phyloP scores from a whole-genome alignment of 2,797 vertebrate species.

The Enteromius mattozi region DNA sequence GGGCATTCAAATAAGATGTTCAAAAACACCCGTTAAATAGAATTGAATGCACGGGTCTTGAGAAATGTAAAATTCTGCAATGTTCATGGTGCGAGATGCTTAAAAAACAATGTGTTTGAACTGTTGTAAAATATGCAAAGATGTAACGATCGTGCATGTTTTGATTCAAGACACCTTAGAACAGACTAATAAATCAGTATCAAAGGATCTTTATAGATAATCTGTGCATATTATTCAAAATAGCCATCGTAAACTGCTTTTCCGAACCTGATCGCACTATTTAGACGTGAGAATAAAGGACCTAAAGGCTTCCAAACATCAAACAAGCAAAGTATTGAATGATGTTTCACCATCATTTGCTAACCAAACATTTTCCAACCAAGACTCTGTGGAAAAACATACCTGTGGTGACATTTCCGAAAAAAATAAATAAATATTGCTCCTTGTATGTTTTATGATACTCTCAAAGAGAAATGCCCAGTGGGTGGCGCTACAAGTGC shows the following conservation, averaged over 20 bases:
- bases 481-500: neutral
- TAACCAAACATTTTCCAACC: neutral
- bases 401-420: neutral
- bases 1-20: conserved; percentile 6
- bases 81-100: neutral
- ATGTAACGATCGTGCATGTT: neutral
- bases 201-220: neutral
- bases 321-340: neutral
- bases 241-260: neutral
- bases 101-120: neutral
- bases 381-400: neutral
- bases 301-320: neutral
- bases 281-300: neutral
- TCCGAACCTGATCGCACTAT: neutral
- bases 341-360: neutral
- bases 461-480: neutral
- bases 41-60: neutral
- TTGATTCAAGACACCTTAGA: neutral
- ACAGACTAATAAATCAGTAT: conserved; percentile 26
- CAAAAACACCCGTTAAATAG: neutral
- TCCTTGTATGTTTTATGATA: neutral
- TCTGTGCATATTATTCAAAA: conserved; percentile 31
- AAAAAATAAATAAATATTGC: neutral
- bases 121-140: neutral
- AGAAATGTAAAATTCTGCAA: no score